Percentiles rank a stretch among this genome's conserved stretches.
These are phyloP conservation scores for Archocentrus centrarchus DNA, from an alignment of 2,113 vertebrate genomes.

Conservation along the genomic window DNA sequence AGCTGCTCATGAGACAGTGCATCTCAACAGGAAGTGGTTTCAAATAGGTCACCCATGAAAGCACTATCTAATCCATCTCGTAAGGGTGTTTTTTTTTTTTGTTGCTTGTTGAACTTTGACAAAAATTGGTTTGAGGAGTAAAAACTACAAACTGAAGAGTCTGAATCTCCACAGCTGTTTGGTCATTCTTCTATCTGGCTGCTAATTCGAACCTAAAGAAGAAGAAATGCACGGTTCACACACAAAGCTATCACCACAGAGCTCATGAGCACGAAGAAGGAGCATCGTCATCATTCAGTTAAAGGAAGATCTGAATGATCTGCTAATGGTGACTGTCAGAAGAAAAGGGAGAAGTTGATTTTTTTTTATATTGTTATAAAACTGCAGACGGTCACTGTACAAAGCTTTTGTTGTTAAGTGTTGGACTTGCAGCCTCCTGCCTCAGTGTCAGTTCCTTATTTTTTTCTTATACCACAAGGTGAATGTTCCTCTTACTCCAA, in stretches of 20 bases:
- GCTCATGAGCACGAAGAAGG: too few species aligned
- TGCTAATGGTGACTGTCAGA: background rate
- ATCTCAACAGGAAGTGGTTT: conserved; percentile 55
- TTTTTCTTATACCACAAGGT: background rate
- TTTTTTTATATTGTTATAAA: background rate
- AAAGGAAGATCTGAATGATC: background rate
- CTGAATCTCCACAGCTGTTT: background rate
- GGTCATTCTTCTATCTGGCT: background rate
- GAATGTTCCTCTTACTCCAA: background rate
- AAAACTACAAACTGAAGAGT: background rate
- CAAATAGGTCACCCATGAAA: conserved; percentile 22
- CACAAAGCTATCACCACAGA: background rate
- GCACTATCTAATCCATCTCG: background rate
- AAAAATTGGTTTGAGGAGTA: background rate
- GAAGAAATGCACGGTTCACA: background rate
- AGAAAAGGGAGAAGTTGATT: background rate
- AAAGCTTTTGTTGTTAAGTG: background rate
- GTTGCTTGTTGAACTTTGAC: background rate
- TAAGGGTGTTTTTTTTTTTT: background rate
- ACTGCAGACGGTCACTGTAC: background rate
- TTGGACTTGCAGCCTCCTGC: too few species aligned
- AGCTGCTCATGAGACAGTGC: background rate
- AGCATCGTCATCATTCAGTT: too few species aligned
- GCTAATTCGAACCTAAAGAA: background rate
- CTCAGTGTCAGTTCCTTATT: background rate